Conservation (phyloP, 2,888 invertebrate genomes). For the Exephanes ischioxanthus region DNA sequence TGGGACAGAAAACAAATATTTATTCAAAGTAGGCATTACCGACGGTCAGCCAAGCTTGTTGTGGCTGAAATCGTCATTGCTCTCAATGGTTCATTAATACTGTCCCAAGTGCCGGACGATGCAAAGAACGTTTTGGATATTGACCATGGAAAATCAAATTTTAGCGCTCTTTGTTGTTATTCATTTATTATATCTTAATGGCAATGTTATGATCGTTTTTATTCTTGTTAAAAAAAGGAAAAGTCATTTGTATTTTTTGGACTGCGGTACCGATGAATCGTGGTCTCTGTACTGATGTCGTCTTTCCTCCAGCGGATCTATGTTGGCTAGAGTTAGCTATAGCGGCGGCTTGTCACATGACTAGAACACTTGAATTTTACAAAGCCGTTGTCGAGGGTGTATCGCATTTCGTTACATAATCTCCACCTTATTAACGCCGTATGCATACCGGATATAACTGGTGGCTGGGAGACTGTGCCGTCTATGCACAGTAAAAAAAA, state of each 20-base stretch:
- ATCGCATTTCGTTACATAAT: constrained; percentile 63
- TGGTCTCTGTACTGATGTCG: constrained; percentile 4
- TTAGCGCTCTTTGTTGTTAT: neutral
- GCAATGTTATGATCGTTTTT: neutral
- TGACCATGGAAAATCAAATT: neutral
- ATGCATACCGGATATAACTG: constrained; percentile 47
- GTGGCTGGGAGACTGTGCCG: neutral
- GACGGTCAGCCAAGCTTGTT: neutral
- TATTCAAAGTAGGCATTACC: constrained; percentile 22
- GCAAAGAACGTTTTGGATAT: neutral
- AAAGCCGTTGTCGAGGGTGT: constrained; percentile 22
- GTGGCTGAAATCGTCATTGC: neutral
- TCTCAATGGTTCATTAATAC: neutral
- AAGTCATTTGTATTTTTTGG: neutral
- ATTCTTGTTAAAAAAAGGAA: neutral
- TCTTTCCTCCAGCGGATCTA: neutral
- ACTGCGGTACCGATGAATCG: neutral
- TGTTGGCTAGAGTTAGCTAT: neutral
- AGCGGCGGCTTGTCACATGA: constrained; percentile 1
- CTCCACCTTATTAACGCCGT: constrained; percentile 40
- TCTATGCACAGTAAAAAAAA: constrained; percentile 22
- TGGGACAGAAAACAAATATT: neutral
- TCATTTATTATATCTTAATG: neutral
- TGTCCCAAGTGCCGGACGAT: neutral
- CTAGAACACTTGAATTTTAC: constrained; percentile 41